Evolutionary conservation across 2,113 vertebrate genomes (phyloP).

Genomic region (Acanthisitta chloris): DNA sequence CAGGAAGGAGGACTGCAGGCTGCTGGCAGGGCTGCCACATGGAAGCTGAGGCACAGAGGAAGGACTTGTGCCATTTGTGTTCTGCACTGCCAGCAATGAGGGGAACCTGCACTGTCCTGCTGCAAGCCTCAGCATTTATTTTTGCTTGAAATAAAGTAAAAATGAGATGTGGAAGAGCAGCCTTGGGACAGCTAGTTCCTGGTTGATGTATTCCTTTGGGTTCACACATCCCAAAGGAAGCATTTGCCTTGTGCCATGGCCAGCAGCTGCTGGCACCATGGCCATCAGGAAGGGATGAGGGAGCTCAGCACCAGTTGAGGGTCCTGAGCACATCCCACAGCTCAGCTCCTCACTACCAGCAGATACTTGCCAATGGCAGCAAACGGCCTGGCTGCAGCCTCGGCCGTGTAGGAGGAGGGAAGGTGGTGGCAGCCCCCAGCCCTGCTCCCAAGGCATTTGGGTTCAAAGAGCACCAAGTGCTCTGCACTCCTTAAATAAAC

Average conservation of each 20-base stretch:
- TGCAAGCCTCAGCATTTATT: neutral
- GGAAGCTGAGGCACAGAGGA: neutral
- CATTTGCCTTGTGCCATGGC: fast-evolving
- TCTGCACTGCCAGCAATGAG: neutral
- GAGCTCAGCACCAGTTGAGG: neutral
- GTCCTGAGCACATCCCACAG: fast-evolving
- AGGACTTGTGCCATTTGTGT: fast-evolving
- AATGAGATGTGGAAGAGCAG: neutral
- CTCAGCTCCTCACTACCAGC: neutral
- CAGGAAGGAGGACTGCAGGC: neutral
- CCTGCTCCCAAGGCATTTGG: constrained; percentile 69
- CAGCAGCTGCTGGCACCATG: neutral
- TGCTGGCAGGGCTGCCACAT: neutral
- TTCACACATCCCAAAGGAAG: fast-evolving
- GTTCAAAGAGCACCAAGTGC: constrained; percentile 76
- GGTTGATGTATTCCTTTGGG: neutral
- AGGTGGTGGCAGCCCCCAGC: constrained; percentile 77
- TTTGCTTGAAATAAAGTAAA: neutral
- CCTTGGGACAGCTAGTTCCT: neutral
- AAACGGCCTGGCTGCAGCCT: too few relatives aligned
- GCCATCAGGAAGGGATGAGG: neutral
- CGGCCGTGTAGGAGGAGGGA: constrained; percentile 71
- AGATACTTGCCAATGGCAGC: neutral
- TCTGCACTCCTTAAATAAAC: constrained; percentile 88
- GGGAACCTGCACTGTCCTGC: neutral